Conservation (phyloP, 2,113 vertebrate species). For the Spea bombifrons region DNA sequence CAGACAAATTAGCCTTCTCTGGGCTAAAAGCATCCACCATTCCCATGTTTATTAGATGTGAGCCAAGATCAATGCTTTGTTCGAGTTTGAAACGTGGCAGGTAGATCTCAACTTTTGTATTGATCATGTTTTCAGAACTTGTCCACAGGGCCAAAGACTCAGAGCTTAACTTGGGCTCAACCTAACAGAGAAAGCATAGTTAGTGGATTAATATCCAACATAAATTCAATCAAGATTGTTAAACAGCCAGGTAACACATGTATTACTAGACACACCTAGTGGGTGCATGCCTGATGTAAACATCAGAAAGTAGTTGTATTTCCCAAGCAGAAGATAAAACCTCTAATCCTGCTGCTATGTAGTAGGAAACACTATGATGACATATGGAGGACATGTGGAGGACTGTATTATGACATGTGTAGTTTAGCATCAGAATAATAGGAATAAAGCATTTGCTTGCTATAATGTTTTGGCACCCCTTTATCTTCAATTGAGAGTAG, state of each 20-base stretch:
- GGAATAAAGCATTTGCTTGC: too few relatives aligned
- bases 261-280: too few relatives aligned
- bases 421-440: too few relatives aligned
- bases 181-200: constrained; percentile 56
- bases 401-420: too few relatives aligned
- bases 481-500: too few relatives aligned
- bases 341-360: too few relatives aligned
- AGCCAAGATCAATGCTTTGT: constrained; percentile 69
- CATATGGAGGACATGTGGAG: too few relatives aligned
- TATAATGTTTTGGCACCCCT: too few relatives aligned
- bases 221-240: neutral
- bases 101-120: constrained; percentile 61
- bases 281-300: too few relatives aligned
- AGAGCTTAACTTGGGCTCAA: constrained; percentile 72
- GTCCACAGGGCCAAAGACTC: constrained; percentile 78
- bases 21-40: constrained; percentile 65
- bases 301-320: too few relatives aligned
- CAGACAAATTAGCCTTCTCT: constrained; percentile 64
- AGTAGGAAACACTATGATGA: too few relatives aligned
- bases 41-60: constrained; percentile 69
- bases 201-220: neutral
- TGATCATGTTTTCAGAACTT: constrained; percentile 64
- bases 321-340: too few relatives aligned
- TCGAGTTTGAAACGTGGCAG: constrained; percentile 79
- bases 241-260: neutral